Base-by-base conservation (phyloP, 1,140 invertebrate genomes). In the Cyclina sinensis region DNA sequence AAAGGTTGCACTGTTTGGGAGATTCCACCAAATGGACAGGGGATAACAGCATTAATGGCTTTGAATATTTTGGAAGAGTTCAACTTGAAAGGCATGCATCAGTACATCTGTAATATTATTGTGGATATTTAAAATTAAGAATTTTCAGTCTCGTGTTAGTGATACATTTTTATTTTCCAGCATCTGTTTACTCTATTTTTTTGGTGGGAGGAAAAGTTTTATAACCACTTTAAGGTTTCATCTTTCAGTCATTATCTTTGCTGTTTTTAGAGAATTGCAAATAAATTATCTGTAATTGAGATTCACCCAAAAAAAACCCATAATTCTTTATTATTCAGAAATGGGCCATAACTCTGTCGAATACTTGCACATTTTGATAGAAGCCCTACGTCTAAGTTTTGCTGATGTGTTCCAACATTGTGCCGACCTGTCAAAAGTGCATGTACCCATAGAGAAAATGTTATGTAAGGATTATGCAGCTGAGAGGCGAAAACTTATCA, bases 21-120 rank as follows among this genome's bases (percentile, higher is more conserved):
- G 86, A 92, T 94, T 14, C 95, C 95, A n/a, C 95, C 95, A 7
- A 95, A 94, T 91, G 94, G 95, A 3, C 95, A 95, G 82, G 95
- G 95, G 3, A 94, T 96, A 39, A 92, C 93, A 30, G 94, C 94
- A 5, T 86, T 95, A 14, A 89, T 95, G n/a, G 94, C 95, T 35
- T 83, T 96, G 0, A 95, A 95, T 87, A 94, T 95, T 83, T 89
- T 96, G 35, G 94, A 95, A 89, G 91, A 89, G 27, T 94, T 93
- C 86, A 92, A 95, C 86, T 54, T 95, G 12, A 90, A 93, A 89
- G 70, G 94, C 94, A 87, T 90, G 14, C 14, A 43, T 7, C 4
- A 14, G 43, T 14, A 43, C 14, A 43, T 43, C 4, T 7, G 43
- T 7, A 43, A 43, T 43, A n/a, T n/a, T n/a, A n/a, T n/a, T n/a